These are phyloP conservation scores for Anguilla anguilla DNA, from an alignment of 2,797 vertebrate genomes.

Conservation along the genomic window DNA sequence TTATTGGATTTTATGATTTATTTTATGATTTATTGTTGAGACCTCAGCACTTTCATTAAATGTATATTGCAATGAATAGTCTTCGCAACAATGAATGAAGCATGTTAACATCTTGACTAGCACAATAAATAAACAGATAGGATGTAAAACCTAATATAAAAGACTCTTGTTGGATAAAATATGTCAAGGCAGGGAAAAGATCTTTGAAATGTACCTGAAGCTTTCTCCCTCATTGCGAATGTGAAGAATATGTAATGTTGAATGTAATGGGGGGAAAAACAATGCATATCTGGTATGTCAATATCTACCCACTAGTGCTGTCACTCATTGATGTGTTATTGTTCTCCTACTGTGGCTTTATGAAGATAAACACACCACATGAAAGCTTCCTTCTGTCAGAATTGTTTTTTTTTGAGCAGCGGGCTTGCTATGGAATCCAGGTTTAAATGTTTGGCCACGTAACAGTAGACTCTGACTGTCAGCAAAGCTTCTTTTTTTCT, in stretches of 20 bases:
- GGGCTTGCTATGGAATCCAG: neutral
- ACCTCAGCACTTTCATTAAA: neutral
- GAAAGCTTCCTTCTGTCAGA: neutral
- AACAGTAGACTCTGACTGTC: neutral
- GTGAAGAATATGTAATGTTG: neutral
- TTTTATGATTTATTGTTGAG: neutral
- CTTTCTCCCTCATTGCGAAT: neutral
- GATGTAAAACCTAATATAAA: neutral
- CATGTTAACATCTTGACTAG: neutral
- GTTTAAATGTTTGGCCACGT: neutral
- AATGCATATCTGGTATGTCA: neutral
- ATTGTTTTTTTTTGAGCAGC: neutral
- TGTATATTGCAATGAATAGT: slow-evolving; percentile 1
- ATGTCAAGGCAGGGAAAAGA: neutral
- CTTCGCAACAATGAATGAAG: neutral
- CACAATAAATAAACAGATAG: neutral
- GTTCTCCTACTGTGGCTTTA: neutral
- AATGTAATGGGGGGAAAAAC: neutral
- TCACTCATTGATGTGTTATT: neutral
- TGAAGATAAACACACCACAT: neutral
- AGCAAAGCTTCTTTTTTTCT: no score
- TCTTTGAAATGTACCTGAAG: neutral
- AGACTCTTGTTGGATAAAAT: neutral
- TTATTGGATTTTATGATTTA: neutral
- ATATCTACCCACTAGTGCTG: neutral